These are phyloP conservation scores for Adrianichthys oophorus DNA, from an alignment of 2,797 vertebrate species.

Conservation along the genomic window DNA sequence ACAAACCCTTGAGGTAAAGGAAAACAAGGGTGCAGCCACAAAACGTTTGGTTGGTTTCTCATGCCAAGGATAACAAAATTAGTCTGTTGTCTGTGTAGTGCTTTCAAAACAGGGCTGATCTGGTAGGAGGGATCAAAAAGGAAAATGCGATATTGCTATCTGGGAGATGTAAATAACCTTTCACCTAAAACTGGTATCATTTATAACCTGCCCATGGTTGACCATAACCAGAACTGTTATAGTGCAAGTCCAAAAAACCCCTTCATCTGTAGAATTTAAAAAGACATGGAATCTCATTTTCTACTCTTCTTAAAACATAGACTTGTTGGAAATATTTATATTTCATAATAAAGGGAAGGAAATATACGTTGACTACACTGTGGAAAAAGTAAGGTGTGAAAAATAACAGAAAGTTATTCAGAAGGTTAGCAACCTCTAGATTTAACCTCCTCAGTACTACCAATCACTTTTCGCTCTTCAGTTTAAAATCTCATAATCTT, in stretches of 20 bases:
- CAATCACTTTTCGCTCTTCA: too few relatives aligned
- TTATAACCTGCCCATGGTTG: conserved; percentile 40
- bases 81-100: conserved; percentile 27
- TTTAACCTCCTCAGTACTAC: too few relatives aligned
- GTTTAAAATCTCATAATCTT: too few relatives aligned
- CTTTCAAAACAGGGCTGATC: conserved; percentile 35
- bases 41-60: conserved; percentile 47
- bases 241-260: conserved; percentile 15
- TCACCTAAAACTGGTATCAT: conserved; percentile 50
- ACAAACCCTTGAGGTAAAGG: conserved; percentile 56
- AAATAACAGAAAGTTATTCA: too few relatives aligned
- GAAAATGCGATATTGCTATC: conserved; percentile 38
- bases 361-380: background rate
- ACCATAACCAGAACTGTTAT: conserved; percentile 21
- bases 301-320: conserved; percentile 3
- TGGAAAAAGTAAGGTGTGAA: too few relatives aligned
- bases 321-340: background rate
- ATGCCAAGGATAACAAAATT: conserved; percentile 66
- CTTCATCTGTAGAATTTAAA: conserved; percentile 32
- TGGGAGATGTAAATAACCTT: conserved; percentile 57
- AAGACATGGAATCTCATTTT: conserved; percentile 9
- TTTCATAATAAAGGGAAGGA: background rate
- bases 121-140: conserved; percentile 31
- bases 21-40: conserved; percentile 57
- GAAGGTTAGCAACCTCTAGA: too few relatives aligned